A percentile compares a stretch with the other conserved stretches of the same genome.
These are phyloP conservation scores for Lichenostomus cassidix DNA, from an alignment of 2,113 vertebrate genomes.

Conservation along the genomic window DNA sequence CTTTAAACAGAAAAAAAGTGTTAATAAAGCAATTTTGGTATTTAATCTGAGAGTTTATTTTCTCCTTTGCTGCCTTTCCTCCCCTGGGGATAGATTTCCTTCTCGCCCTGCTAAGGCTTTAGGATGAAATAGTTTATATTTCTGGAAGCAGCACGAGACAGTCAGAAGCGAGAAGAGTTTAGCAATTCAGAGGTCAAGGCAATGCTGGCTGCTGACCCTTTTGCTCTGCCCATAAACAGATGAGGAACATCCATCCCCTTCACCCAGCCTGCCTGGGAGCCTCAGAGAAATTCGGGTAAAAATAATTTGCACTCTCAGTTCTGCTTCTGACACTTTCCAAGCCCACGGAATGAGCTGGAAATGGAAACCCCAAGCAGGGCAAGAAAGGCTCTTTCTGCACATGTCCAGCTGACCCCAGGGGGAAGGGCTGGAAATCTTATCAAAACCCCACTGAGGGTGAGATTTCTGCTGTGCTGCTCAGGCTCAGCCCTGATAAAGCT, in stretches of 20 bases:
- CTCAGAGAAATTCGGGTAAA: neutral
- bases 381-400: neutral
- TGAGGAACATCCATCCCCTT: neutral
- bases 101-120: conserved; percentile 17
- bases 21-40: conserved; percentile 57
- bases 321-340: neutral
- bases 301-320: neutral
- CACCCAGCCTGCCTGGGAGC: neutral
- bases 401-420: neutral
- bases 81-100: conserved; percentile 15
- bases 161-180: neutral
- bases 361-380: neutral
- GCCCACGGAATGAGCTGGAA: neutral
- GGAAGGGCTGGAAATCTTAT: neutral
- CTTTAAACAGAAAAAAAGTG: neutral
- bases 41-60: conserved; percentile 60
- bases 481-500: neutral
- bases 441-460: neutral
- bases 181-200: neutral
- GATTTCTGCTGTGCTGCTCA: neutral
- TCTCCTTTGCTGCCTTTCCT: conserved; percentile 40
- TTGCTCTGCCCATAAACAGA: neutral
- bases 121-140: neutral
- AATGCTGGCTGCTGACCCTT: neutral
- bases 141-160: neutral